Evolutionary conservation across 2,888 invertebrate genomes (phyloP).

Genomic region (Drosophila parthenogenetica): DNA sequence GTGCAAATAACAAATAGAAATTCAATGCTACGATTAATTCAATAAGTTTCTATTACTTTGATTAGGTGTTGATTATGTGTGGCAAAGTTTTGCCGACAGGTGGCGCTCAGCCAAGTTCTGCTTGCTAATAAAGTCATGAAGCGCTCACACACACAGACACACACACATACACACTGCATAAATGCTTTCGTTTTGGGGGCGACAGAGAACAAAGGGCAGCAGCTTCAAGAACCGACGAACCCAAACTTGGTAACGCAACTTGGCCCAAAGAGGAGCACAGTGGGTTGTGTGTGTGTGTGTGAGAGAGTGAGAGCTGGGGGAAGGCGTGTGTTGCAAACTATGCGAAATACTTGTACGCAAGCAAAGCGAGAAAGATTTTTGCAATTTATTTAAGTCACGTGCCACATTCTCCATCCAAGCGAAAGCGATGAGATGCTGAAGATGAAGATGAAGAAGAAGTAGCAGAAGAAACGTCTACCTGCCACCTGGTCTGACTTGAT

Average conservation of each 20-base stretch:
- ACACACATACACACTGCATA: conserved; percentile 33
- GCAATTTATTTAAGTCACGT: conserved; percentile 80
- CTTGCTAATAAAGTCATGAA: conserved; percentile 74
- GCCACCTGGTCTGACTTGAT: conserved; percentile 61
- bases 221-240: conserved; percentile 8
- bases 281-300: too few relatives aligned
- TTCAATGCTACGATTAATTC: conserved; percentile 74
- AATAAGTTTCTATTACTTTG: conserved; percentile 79
- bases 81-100: conserved; percentile 59
- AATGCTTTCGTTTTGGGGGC: conserved; percentile 45
- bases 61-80: conserved; percentile 78
- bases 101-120: conserved; percentile 60
- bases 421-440: conserved; percentile 17
- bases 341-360: conserved; percentile 69
- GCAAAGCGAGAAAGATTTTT: conserved; percentile 75
- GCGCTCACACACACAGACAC: conserved; percentile 37
- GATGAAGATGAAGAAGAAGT: background rate
- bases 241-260: conserved; percentile 33
- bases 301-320: background rate
- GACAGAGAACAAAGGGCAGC: conserved; percentile 62
- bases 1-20: conserved; percentile 72
- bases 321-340: conserved; percentile 53
- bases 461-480: conserved; percentile 16
- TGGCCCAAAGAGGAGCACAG: background rate
- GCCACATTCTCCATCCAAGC: conserved; percentile 63